Percentiles rank a stretch among this genome's conserved stretches.
Evolutionary conservation across 2,888 invertebrate genomes (phyloP).

Genomic region (Lepeophtheirus nordmannii): DNA sequence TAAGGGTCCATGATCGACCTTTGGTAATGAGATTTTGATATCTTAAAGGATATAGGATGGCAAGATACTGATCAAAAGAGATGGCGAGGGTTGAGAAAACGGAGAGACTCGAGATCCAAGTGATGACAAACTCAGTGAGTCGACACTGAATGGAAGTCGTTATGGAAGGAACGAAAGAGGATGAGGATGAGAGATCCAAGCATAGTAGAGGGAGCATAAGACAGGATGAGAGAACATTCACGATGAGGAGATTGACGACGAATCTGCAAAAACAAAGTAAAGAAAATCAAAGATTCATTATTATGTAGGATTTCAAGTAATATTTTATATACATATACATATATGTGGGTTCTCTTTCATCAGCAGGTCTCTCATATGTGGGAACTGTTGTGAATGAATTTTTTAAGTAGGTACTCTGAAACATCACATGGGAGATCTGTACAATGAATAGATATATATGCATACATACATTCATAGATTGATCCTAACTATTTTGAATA

Average conservation of each 20-base stretch:
- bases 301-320: too few species aligned
- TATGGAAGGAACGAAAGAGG: conserved; percentile 30
- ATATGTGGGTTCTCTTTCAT: too few species aligned
- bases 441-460: too few species aligned
- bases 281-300: conserved; percentile 19
- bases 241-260: conserved; percentile 46
- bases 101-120: conserved; percentile 40
- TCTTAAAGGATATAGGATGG: conserved; percentile 48
- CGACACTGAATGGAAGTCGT: conserved; percentile 39
- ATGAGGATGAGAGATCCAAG: not conserved
- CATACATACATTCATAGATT: too few species aligned
- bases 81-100: conserved; percentile 48
- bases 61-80: conserved; percentile 49
- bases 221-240: conserved; percentile 36
- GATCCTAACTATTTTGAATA: too few species aligned
- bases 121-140: conserved; percentile 47
- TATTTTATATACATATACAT: too few species aligned
- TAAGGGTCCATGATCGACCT: conserved; percentile 31
- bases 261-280: conserved; percentile 43
- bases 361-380: too few species aligned
- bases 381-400: too few species aligned
- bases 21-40: conserved; percentile 41
- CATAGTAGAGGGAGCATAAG: conserved; percentile 35
- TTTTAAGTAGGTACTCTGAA: too few species aligned
- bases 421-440: too few species aligned